Evolutionary conservation across 2,888 invertebrate genomes (phyloP).

Genomic region (Pandemis heparana): DNA sequence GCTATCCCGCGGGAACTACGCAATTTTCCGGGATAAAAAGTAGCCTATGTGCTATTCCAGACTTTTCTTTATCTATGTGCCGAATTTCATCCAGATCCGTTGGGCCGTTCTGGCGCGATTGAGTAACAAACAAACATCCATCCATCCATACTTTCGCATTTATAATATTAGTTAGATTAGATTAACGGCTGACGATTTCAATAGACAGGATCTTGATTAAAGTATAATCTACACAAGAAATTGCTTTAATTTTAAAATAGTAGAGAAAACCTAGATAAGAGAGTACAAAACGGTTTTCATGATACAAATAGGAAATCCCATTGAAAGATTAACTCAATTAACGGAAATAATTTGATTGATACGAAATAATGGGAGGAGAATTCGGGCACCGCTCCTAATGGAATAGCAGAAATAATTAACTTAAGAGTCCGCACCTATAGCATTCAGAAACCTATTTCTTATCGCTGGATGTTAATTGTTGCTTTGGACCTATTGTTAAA

Average conservation of each 20-base stretch:
- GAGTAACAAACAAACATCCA: too few relatives aligned
- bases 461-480: constrained; percentile 48
- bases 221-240: not conserved
- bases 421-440: constrained; percentile 49
- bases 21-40: too few relatives aligned
- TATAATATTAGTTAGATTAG: too few relatives aligned
- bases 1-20: too few relatives aligned
- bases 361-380: constrained; percentile 60
- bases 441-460: constrained; percentile 56
- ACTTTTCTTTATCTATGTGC: too few relatives aligned
- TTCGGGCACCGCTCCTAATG: constrained; percentile 54
- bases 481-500: constrained; percentile 45
- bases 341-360: constrained; percentile 58
- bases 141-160: too few relatives aligned
- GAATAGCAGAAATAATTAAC: constrained; percentile 60
- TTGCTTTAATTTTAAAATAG: not conserved
- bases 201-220: not conserved
- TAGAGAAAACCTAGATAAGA: not conserved
- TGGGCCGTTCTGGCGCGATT: too few relatives aligned
- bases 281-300: constrained; percentile 21
- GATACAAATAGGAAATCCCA: constrained; percentile 34
- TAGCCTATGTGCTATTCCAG: too few relatives aligned
- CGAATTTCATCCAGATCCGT: too few relatives aligned
- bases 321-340: constrained; percentile 42
- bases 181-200: not conserved